Evolutionary conservation across 1,140 invertebrate species (phyloP).

Genomic region (Nomia melanderi): DNA sequence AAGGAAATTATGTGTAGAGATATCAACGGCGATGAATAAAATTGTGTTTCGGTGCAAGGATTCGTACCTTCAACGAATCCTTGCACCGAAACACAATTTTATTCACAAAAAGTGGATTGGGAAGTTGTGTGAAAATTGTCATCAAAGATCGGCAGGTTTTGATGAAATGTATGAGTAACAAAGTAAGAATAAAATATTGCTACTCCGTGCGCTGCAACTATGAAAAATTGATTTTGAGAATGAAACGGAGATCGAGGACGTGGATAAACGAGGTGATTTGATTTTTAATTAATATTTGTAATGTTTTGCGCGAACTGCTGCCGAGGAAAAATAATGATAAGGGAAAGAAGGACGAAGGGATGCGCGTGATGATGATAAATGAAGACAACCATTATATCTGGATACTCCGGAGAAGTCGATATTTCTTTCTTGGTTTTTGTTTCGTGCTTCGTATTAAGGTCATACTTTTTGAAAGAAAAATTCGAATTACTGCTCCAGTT

Average conservation of each 20-base stretch:
- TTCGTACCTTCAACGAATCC: no score
- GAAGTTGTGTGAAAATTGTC: no score
- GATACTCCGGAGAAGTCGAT: constrained; percentile 1
- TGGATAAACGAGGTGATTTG: constrained; percentile 17
- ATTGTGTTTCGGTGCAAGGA: not conserved
- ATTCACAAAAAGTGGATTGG: no score
- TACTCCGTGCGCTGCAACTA: no score
- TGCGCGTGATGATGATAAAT: constrained; percentile 34
- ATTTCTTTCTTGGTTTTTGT: constrained; percentile 19
- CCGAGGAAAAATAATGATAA: not conserved
- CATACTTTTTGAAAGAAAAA: not conserved
- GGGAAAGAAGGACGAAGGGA: not conserved
- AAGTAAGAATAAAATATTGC: no score
- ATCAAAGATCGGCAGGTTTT: no score
- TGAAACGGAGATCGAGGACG: constrained; percentile 1
- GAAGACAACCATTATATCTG: constrained; percentile 31
- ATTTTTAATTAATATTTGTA: constrained; percentile 41
- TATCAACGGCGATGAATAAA: not conserved
- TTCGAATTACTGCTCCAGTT: constrained; percentile 5
- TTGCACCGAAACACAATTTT: no score
- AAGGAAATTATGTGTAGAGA: not conserved
- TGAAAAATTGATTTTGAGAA: constrained; percentile 1
- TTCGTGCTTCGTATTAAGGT: constrained; percentile 13
- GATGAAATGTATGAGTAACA: no score
- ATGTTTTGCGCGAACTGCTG: constrained; percentile 4